A percentile compares a stretch with the other conserved stretches of the same genome.
Conservation (phyloP, 2,113 vertebrate genomes). For the Corydoras sp. region DNA sequence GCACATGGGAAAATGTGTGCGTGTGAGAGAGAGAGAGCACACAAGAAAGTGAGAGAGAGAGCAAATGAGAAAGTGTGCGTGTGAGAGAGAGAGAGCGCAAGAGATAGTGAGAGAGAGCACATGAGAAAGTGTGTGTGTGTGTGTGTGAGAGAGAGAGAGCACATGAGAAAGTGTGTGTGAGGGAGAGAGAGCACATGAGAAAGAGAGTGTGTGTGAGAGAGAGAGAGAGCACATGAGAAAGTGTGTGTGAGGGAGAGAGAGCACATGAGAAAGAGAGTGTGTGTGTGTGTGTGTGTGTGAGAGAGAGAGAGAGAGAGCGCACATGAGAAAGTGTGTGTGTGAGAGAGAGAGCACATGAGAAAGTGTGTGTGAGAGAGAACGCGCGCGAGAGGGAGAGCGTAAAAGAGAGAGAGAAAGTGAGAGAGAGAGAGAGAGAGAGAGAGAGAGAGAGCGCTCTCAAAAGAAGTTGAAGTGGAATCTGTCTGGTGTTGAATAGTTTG, state of each 20-base stretch:
- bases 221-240: not conserved
- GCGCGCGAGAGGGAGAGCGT: not conserved
- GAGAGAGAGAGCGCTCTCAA: slow-evolving; percentile 11
- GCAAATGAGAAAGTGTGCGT: not conserved
- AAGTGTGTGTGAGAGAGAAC: not conserved
- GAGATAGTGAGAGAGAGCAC: not conserved
- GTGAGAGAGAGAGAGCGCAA: not conserved
- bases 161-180: not conserved
- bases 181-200: not conserved
- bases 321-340: not conserved
- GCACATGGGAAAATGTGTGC: not conserved
- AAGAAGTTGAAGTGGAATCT: slow-evolving; percentile 8
- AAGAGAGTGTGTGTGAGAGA: not conserved
- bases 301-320: no score
- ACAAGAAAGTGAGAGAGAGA: not conserved
- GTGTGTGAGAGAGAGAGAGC: not conserved
- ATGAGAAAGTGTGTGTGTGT: not conserved
- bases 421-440: slow-evolving; percentile 20
- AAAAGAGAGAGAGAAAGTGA: slow-evolving; percentile 1
- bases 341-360: not conserved
- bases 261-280: not conserved
- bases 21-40: not conserved
- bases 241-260: not conserved
- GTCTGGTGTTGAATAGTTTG: not conserved
- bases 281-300: not conserved